Evolutionary conservation across 2,113 vertebrate genomes (phyloP).

Genomic region (Limanda limanda): DNA sequence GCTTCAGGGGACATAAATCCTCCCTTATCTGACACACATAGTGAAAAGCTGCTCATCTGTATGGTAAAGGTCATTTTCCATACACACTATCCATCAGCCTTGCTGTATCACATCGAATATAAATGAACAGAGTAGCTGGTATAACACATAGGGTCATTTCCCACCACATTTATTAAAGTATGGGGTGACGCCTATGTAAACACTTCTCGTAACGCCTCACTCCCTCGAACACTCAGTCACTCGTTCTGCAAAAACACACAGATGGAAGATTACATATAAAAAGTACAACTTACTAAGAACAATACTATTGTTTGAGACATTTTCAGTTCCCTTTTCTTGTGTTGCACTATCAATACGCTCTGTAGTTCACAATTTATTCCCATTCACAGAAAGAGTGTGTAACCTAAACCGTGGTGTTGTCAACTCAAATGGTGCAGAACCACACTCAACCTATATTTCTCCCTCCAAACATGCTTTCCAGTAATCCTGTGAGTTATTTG

Average conservation of each 20-base stretch:
- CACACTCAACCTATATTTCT: not conserved
- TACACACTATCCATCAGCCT: not conserved
- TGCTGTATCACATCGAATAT: conserved; percentile 33
- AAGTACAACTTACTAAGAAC: not conserved
- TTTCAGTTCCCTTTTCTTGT: too few relatives aligned
- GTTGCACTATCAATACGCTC: not conserved
- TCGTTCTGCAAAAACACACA: conserved; percentile 6
- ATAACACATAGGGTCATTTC: conserved; percentile 55
- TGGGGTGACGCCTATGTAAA: conserved; percentile 11
- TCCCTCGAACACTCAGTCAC: not conserved
- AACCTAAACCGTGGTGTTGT: not conserved
- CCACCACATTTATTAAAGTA: conserved; percentile 43
- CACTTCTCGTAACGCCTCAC: conserved; percentile 23
- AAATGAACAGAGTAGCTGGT: conserved; percentile 41
- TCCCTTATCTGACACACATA: conserved; percentile 39
- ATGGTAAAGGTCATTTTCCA: conserved; percentile 54
- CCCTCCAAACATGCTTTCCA: not conserved
- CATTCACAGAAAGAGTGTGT: conserved; percentile 11
- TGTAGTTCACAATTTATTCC: not conserved
- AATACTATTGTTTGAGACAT: not conserved
- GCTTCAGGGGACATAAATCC: conserved; percentile 39
- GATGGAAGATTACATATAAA: not conserved
- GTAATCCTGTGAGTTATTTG: not conserved
- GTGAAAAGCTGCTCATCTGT: conserved; percentile 42
- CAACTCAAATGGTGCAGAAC: conserved; percentile 1